Evolutionary conservation across 2,113 vertebrate genomes (phyloP), one percentile per base, ranked within the genome.

Genomic region (Thymallus thymallus): DNA sequence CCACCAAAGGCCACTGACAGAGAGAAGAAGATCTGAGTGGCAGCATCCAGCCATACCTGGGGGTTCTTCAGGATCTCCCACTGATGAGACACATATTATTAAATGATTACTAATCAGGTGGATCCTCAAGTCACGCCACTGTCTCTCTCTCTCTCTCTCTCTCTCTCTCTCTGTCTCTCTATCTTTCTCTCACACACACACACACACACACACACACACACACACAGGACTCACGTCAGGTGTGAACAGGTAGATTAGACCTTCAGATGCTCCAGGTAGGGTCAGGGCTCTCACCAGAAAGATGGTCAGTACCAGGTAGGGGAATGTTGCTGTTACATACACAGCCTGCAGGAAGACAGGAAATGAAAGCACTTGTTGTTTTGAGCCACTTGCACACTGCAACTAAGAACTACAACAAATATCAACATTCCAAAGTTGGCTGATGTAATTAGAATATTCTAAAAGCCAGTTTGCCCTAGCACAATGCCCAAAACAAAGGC

Each of bases 1-100:
- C 97, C 96, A 66, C 97, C 96, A 3, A 95, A 94, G 68, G 91
- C 96, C 93, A 99, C 78, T 32, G 96, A 97, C 35, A 98, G 91
- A 6, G 95, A 96, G 86, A 96, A 97, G 91, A 98, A 97, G 68
- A 98, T 96, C 91, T 99, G 97, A 0, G 95, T 97, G 64, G 95
- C 92, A 9, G 95, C 96, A 0, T 97, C 97, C 72, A 98, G 89
- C 97, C 97, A 98, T 58, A 97, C 94, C 14, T 85, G 91, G 10
- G 97, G 96, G 14, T 91, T 91, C 86, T 74, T 90, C 72, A 99
- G 89, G 24, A 82, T 83, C 4, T 86, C 80, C 89, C 96, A 86
- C 97, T 99, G 87, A 76, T 58, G 41, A 76, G 46, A 55, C 20
- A 14, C 6, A 32, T 6, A 16, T 61, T 6, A 6, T n/a, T 61